phyloP scores from a whole-genome alignment of 2,113 vertebrate species.

The Synodontis membranacea region DNA sequence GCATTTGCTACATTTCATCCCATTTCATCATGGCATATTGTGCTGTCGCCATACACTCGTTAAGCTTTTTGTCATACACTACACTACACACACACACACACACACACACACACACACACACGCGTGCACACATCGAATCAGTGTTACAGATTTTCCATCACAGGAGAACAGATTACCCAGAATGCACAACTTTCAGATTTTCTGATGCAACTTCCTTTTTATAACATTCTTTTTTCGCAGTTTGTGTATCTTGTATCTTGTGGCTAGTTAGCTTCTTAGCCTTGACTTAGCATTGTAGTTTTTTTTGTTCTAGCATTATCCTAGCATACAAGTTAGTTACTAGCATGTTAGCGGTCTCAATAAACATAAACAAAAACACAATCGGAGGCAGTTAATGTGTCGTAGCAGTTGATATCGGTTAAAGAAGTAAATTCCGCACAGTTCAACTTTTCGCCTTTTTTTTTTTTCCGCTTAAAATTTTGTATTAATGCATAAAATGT shows the following conservation, averaged over 20 bases:
- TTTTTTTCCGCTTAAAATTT: too few species aligned
- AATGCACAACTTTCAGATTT: background rate
- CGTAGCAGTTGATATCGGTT: background rate
- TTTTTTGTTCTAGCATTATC: background rate
- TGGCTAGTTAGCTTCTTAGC: background rate
- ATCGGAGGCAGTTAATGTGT: background rate
- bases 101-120: background rate
- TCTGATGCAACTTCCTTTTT: background rate
- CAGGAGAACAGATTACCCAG: background rate
- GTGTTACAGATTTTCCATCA: conserved; percentile 1
- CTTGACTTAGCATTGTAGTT: background rate
- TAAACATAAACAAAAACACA: background rate
- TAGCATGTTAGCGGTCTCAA: background rate
- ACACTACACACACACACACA: conserved; percentile 3
- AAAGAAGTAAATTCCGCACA: background rate
- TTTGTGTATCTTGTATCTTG: background rate
- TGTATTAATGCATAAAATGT: background rate
- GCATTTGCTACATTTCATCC: conserved; percentile 19
- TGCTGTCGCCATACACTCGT: conserved; percentile 14
- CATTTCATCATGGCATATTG: conserved; percentile 24
- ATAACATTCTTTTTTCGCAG: background rate
- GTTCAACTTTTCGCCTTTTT: background rate
- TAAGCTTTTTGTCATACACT: background rate
- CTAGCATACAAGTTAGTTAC: background rate
- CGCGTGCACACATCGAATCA: background rate